Percentiles rank a stretch among this genome's conserved stretches.
These are phyloP conservation scores for Petrocephalus zakoni DNA, from an alignment of 2,113 vertebrate species.

Conservation along the genomic window DNA sequence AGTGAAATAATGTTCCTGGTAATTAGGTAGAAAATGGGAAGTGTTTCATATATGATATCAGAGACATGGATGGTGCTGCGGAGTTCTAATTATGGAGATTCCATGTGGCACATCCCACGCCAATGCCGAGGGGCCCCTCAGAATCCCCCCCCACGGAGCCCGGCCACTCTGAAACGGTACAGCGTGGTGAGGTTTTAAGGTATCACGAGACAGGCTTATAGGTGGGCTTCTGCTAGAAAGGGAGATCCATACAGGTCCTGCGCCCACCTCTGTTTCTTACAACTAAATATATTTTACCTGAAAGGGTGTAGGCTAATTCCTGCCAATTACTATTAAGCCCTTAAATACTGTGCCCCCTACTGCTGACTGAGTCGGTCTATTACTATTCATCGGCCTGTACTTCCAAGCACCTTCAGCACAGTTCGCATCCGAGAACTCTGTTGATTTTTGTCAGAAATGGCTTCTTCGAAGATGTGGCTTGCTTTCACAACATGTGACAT, in stretches of 20 bases:
- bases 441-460: not conserved
- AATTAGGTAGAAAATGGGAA: not conserved
- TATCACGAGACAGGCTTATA: not conserved
- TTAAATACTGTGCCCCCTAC: not conserved
- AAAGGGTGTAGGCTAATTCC: not conserved
- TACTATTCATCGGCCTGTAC: not conserved
- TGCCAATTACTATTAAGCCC: not conserved
- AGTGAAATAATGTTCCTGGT: not conserved
- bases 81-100: slow-evolving; percentile 52
- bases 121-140: slow-evolving; percentile 33
- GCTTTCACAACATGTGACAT: not conserved
- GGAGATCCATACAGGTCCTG: not conserved
- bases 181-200: not conserved
- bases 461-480: not conserved
- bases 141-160: not conserved
- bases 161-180: not conserved
- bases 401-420: not conserved
- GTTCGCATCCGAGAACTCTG: not conserved
- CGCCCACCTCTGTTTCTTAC: not conserved
- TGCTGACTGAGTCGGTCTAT: not conserved
- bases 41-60: not conserved
- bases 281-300: not conserved
- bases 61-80: slow-evolving; percentile 10
- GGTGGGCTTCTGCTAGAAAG: not conserved
- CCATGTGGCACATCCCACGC: slow-evolving; percentile 34